These are phyloP conservation scores for Mylabris sibirica DNA, from an alignment of 2,888 invertebrate species.

Conservation along the genomic window DNA sequence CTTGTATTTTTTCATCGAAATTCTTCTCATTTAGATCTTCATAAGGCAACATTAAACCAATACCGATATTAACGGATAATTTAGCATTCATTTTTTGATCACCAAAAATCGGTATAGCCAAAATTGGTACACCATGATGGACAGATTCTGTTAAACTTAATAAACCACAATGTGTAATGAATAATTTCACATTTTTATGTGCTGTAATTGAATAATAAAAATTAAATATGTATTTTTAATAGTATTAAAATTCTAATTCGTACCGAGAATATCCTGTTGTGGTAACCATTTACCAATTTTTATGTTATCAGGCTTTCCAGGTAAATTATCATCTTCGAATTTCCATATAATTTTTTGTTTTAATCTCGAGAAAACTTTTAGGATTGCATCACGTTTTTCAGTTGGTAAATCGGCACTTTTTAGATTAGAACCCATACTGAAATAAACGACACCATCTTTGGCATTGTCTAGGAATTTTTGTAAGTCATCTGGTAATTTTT, in stretches of 20 bases:
- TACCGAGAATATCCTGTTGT: slow-evolving; percentile 51
- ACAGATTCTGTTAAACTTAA: slow-evolving; percentile 29
- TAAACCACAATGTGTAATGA: slow-evolving; percentile 30
- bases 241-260: too few species aligned
- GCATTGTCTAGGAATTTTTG: slow-evolving; percentile 64
- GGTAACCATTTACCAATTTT: slow-evolving; percentile 54
- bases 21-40: slow-evolving; percentile 19
- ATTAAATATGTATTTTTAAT: too few species aligned
- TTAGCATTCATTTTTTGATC: slow-evolving; percentile 25
- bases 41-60: slow-evolving; percentile 19
- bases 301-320: slow-evolving; percentile 56
- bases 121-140: slow-evolving; percentile 33
- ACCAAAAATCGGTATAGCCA: slow-evolving; percentile 32
- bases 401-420: slow-evolving; percentile 65
- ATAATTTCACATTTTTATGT: slow-evolving; percentile 28
- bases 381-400: slow-evolving; percentile 63
- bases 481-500: slow-evolving; percentile 57
- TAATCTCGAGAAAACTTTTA: slow-evolving; percentile 66
- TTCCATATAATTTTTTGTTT: slow-evolving; percentile 74
- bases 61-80: slow-evolving; percentile 15
- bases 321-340: slow-evolving; percentile 66
- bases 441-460: slow-evolving; percentile 65
- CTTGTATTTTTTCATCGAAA: slow-evolving; percentile 24
- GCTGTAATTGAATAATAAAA: slow-evolving; percentile 17
- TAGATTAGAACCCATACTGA: slow-evolving; percentile 69